phyloP scores from a whole-genome alignment of 2,113 vertebrate genomes.

The Callopanchax toddi region DNA sequence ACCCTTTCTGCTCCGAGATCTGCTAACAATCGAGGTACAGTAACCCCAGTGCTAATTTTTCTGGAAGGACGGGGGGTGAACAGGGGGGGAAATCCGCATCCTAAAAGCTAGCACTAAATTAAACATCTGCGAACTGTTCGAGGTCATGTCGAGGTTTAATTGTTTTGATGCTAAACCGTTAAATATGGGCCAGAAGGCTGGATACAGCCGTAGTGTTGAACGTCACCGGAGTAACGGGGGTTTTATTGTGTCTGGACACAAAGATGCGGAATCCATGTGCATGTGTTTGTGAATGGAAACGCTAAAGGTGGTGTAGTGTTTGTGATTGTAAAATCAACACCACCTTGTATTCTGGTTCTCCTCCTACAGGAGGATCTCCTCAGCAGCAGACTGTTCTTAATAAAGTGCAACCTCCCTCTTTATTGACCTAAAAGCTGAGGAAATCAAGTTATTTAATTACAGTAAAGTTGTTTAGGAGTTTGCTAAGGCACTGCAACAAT shows the following conservation, averaged over 20 bases:
- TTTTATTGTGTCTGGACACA: slow-evolving; percentile 6
- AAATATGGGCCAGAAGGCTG: slow-evolving; percentile 15
- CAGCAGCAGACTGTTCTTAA: neutral
- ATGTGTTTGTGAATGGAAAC: slow-evolving; percentile 55
- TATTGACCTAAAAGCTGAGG: neutral
- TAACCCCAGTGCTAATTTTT: slow-evolving; percentile 34
- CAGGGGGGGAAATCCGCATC: neutral
- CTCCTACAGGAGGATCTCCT: neutral
- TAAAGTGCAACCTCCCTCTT: no score
- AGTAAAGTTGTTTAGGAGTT: no score
- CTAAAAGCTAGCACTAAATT: neutral
- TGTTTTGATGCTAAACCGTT: neutral
- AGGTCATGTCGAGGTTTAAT: neutral
- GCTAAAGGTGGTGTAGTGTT: slow-evolving; percentile 22
- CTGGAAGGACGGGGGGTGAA: neutral
- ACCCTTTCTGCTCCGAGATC: slow-evolving; percentile 76
- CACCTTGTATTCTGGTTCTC: no score
- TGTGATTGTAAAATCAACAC: slow-evolving; percentile 40
- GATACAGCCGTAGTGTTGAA: slow-evolving; percentile 7
- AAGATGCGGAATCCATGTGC: slow-evolving; percentile 38
- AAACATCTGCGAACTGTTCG: neutral
- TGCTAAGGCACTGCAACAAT: no score
- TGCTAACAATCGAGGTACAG: slow-evolving; percentile 80
- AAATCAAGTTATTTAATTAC: no score
- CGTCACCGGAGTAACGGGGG: slow-evolving; percentile 1